Conservation (phyloP, 2,888 invertebrate genomes). For the Penaeus monodon region DNA sequence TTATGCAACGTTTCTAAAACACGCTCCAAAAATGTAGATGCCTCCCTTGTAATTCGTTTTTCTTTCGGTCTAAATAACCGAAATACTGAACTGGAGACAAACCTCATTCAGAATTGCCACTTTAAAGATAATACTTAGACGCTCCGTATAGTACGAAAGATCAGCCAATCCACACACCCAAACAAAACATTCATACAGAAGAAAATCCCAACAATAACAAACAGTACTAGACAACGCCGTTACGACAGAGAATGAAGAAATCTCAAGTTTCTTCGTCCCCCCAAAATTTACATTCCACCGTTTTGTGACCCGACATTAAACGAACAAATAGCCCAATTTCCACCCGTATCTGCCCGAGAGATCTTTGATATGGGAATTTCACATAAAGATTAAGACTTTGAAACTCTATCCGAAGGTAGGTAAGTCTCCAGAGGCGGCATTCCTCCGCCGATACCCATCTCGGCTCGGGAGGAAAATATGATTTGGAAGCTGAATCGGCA, state of each 20-base stretch:
- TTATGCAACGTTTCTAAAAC: too few relatives aligned
- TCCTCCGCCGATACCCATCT: slow-evolving; percentile 41
- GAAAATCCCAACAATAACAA: slow-evolving; percentile 11
- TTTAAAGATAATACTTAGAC: too few relatives aligned
- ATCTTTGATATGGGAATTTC: slow-evolving; percentile 56
- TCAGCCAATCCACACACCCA: neutral
- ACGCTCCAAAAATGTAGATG: too few relatives aligned
- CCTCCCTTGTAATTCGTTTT: too few relatives aligned
- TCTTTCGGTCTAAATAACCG: too few relatives aligned
- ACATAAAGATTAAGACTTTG: slow-evolving; percentile 54
- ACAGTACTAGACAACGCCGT: slow-evolving; percentile 10
- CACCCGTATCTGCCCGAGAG: slow-evolving; percentile 26
- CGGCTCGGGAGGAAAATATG: neutral
- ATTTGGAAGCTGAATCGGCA: neutral
- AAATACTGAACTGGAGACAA: too few relatives aligned
- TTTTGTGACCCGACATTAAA: slow-evolving; percentile 41
- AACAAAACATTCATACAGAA: neutral
- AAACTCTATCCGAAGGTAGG: slow-evolving; percentile 38
- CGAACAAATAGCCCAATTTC: slow-evolving; percentile 47
- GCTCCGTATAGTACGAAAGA: neutral
- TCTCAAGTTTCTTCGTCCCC: slow-evolving; percentile 29
- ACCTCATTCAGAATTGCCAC: too few relatives aligned
- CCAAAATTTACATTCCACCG: slow-evolving; percentile 47
- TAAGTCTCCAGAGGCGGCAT: slow-evolving; percentile 38
- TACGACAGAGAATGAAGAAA: neutral